Evolutionary conservation across 1,140 invertebrate genomes (phyloP), one percentile per base, ranked within the genome.

Genomic region (Aporrectodea caliginosa): DNA sequence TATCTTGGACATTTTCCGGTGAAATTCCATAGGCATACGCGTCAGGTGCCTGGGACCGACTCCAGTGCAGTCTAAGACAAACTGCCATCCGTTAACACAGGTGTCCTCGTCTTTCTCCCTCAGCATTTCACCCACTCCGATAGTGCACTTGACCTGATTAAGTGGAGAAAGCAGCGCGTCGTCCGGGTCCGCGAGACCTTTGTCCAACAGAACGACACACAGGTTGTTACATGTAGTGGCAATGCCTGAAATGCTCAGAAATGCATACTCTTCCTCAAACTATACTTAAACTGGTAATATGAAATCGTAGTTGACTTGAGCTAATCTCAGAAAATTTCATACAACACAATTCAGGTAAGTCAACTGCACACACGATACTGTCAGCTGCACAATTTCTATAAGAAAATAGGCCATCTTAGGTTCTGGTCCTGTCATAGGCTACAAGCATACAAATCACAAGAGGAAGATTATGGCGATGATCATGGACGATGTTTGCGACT

Each of bases 41-140:
- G 6, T 6, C 43, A 58, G 43, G 43, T 58, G 43, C 22, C 43
- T 58, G 6, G 22, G 43, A 58, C 6, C 27, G 31, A 72, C 6
- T 72, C 70, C 70, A 29, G 70, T 72, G 31, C 2, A 72, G 31
- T 72, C 70, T 2, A 72, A 72, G n/a, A 72, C 31, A 12, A 72
- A 27, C 27, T 12, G 2, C 2, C 2, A 12, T 6, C 70, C 70
- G 31, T 72, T 6, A 27, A 72, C 70, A 32, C n/a, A 2, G 6
- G 31, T 29, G 31, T 72, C 27, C 70, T 72, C 70, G 31, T 72
- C 70, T 32, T 2, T 12, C n/a, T 72, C n/a, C 70, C 70, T 6
- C 70, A 12, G 2, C 70, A 72, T 29, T 27, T 72, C 70, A 12
- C 70, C 27, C 12, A 72, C 27, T 27, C n/a, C 70, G 70, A 72